These are phyloP conservation scores for Halocynthia aurantium DNA, from an alignment of 23 tunicate genomes.

Conservation along the genomic window DNA sequence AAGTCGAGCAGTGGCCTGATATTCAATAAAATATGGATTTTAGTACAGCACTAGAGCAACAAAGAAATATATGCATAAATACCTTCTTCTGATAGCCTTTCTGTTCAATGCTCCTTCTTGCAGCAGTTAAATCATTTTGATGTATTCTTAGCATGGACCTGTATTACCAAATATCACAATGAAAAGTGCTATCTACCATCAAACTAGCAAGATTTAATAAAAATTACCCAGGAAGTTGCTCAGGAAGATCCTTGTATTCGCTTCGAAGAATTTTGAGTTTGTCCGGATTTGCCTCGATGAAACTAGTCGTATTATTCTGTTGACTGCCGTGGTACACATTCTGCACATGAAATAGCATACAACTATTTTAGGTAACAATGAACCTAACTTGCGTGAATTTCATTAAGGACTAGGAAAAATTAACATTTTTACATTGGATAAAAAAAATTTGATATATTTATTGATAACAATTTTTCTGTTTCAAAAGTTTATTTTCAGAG, in stretches of 20 bases:
- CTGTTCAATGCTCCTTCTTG: not conserved
- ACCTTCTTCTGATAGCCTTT: slow-evolving; percentile 7
- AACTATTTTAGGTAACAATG: too few relatives aligned
- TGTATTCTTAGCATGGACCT: slow-evolving; percentile 9
- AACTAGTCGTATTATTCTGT: slow-evolving; percentile 7
- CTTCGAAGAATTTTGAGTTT: slow-evolving; percentile 6
- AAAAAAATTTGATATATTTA: too few relatives aligned
- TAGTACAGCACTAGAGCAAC: not conserved
- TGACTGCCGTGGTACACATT: too few relatives aligned
- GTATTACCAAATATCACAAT: not conserved
- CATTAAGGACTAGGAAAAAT: too few relatives aligned
- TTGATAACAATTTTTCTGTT: too few relatives aligned
- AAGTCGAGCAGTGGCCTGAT: not conserved
- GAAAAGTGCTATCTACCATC: not conserved
- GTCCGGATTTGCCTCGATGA: slow-evolving; percentile 8
- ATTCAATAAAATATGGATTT: not conserved
- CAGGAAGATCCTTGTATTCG: slow-evolving; percentile 7
- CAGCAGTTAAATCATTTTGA: not conserved
- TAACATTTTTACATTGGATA: too few relatives aligned
- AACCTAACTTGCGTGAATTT: too few relatives aligned
- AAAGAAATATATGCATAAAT: not conserved
- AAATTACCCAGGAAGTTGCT: not conserved
- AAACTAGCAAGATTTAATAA: not conserved
- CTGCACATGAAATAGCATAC: too few relatives aligned
- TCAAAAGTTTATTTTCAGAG: too few relatives aligned